These are phyloP conservation scores for Cancer borealis DNA, from an alignment of 2,888 invertebrate species.

Conservation along the genomic window DNA sequence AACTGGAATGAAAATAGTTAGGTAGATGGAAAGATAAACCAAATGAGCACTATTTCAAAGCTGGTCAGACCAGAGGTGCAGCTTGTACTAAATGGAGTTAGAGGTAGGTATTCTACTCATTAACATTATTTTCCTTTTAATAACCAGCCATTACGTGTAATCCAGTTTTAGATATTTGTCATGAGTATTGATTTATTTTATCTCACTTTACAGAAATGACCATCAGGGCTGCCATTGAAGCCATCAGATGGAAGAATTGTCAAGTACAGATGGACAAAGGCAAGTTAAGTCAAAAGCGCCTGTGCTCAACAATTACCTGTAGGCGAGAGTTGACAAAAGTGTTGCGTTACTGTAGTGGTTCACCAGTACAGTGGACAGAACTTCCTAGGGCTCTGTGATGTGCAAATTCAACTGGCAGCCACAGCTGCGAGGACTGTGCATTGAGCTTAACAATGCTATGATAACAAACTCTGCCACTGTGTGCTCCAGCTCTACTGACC, in stretches of 20 bases:
- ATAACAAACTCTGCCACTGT: constrained; percentile 69
- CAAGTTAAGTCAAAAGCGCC: constrained; percentile 62
- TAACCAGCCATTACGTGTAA: not conserved
- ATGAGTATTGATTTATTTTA: not conserved
- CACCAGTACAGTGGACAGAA: constrained; percentile 66
- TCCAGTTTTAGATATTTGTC: not conserved
- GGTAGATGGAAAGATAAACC: not conserved
- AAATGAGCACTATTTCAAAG: not conserved
- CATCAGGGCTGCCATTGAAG: constrained; percentile 75
- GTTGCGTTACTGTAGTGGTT: constrained; percentile 58
- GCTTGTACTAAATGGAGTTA: not conserved
- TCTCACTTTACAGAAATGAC: constrained; percentile 66
- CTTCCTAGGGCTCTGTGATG: constrained; percentile 71
- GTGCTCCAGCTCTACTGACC: constrained; percentile 71
- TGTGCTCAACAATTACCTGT: constrained; percentile 65
- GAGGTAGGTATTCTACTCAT: not conserved
- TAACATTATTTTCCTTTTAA: not conserved
- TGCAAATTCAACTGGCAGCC: constrained; percentile 47
- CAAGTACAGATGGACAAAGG: constrained; percentile 67
- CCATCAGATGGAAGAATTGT: constrained; percentile 71
- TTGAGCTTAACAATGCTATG: constrained; percentile 64
- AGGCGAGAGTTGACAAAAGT: constrained; percentile 57
- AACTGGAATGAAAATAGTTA: no score
- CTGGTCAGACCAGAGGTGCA: not conserved
- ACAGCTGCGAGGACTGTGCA: constrained; percentile 58